Conservation (phyloP, 2,113 vertebrate genomes). For the Albula goreensis region DNA sequence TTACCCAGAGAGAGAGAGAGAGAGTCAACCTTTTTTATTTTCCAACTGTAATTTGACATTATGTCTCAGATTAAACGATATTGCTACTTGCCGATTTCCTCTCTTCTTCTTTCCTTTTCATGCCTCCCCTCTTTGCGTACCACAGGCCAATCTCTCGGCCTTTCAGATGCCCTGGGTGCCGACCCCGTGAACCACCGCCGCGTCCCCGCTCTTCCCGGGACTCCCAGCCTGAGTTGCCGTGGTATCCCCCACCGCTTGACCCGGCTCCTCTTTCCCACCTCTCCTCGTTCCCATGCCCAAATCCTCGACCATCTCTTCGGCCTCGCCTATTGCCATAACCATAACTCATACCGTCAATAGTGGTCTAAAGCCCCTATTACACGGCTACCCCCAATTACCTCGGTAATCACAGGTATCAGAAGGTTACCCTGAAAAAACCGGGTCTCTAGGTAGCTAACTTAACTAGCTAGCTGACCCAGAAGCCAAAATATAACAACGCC, state of each 20-base stretch:
- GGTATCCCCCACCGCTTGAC: conserved; percentile 43
- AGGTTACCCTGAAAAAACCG: too few species aligned
- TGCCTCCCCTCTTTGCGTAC: conserved; percentile 88
- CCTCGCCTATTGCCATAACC: conserved; percentile 64
- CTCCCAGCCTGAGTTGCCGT: conserved; percentile 38
- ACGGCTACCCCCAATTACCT: not conserved
- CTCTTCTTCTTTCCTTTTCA: conserved; percentile 82
- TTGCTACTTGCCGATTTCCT: conserved; percentile 78
- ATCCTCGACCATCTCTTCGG: conserved; percentile 64
- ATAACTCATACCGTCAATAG: conserved; percentile 75
- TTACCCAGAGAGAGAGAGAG: not conserved
- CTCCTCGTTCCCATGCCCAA: conserved; percentile 58
- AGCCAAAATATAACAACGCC: not conserved
- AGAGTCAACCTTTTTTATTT: too few species aligned
- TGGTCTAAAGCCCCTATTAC: not conserved
- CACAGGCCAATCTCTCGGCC: conserved; percentile 94
- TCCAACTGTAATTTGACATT: too few species aligned
- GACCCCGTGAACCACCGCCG: conserved; percentile 67
- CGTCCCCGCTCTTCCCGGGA: conserved; percentile 55
- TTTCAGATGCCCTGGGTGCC: conserved; percentile 85
- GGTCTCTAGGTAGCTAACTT: not conserved
- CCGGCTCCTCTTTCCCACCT: conserved; percentile 58
- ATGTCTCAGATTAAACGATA: too few species aligned
- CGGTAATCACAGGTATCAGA: not conserved
- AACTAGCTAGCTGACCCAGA: not conserved